Base-by-base conservation (phyloP, 2,888 invertebrate genomes). In the Tetropium fuscum region DNA sequence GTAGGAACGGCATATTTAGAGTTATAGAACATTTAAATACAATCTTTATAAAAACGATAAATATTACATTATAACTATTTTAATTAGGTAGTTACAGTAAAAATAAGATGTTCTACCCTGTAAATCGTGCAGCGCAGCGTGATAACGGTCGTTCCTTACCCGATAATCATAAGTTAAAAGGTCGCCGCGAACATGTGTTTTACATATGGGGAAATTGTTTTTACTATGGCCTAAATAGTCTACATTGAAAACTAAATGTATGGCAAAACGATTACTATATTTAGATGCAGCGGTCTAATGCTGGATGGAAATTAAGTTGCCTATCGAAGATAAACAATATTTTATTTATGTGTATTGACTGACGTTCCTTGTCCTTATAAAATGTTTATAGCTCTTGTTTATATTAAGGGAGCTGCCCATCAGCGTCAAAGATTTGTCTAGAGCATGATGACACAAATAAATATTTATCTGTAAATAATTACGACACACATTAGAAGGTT, bases 81-180 rank as follows among this genome's bases (percentile, higher is more conserved):
- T 27, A n/a, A 27, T 2, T 8, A 8, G n/a, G n/a, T 1, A 27
- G n/a, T 27, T 27, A 4, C 7, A 7, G 11, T n/a, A n/a, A n/a
- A n/a, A n/a, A n/a, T n/a, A n/a, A n/a, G n/a, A n/a, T n/a, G 34
- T 34, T 15, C 11, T 15, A 34, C 34, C 15, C 34, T 34, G 34
- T 34, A 34, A 15, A 34, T 15, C 13, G 15, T 4, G 34, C 11
- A 11, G 13, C 7, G 34, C 5, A 34, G 34, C 10, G 10, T 13
- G 34, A 44, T 61, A 58, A 58, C 51, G 32, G 49, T 58, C 19
- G 10, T 22, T 47, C 1, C 7, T 5, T 8, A 41, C 38, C 30
- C 51, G 44, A 63, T 60, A 58, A 48, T 55, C 65, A 62, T 62
- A 54, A 53, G 60, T 38, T 57, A 62, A 63, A 34, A 65, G 65